Percentiles rank a stretch among this genome's conserved stretches.
These are phyloP conservation scores for Bradysia coprophila DNA, from an alignment of 1,140 invertebrate genomes.

Conservation along the genomic window DNA sequence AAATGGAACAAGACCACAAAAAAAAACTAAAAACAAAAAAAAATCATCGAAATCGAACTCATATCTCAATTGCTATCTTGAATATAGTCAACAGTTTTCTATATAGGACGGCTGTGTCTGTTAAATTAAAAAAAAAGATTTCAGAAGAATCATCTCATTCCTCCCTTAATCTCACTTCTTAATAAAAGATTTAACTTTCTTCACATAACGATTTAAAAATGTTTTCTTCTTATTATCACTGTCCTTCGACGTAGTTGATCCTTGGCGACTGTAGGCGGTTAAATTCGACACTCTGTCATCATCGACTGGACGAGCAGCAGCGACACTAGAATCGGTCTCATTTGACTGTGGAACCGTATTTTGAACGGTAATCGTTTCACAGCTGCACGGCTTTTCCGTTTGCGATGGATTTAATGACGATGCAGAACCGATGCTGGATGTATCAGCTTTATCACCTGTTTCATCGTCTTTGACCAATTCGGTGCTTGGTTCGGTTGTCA, in stretches of 20 bases:
- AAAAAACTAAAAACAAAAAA: too few relatives aligned
- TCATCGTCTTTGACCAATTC: not conserved
- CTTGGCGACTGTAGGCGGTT: not conserved
- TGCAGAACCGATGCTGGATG: slow-evolving; percentile 8
- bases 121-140: too few relatives aligned
- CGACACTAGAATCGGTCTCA: not conserved
- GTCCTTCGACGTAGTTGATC: not conserved
- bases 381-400: slow-evolving; percentile 1
- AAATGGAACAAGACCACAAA: too few relatives aligned
- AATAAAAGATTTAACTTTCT: not conserved
- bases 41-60: too few relatives aligned
- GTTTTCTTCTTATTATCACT: not conserved
- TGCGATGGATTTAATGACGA: slow-evolving; percentile 2
- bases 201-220: not conserved
- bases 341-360: slow-evolving; percentile 4
- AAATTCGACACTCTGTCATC: not conserved
- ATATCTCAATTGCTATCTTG: too few relatives aligned
- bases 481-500: not conserved
- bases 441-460: slow-evolving; percentile 11
- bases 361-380: slow-evolving; percentile 1
- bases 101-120: too few relatives aligned
- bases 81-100: too few relatives aligned
- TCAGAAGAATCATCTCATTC: too few relatives aligned
- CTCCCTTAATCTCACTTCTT: too few relatives aligned
- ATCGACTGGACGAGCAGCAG: not conserved